phyloP scores from a whole-genome alignment of 2,888 invertebrate species.

The Eupithecia exiguata region DNA sequence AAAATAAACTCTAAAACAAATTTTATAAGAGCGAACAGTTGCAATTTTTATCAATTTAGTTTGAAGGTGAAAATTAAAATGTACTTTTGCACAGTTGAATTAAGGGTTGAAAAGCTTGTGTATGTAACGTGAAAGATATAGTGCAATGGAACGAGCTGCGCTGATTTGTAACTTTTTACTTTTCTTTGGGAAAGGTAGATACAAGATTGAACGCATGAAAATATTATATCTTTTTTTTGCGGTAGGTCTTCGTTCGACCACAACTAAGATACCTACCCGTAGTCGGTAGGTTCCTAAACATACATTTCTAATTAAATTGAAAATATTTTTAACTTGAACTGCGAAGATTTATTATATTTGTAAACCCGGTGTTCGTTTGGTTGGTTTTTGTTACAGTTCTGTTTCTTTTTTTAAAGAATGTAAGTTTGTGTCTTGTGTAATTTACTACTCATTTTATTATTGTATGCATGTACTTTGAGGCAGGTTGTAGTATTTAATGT shows the following conservation, averaged over 20 bases:
- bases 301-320: no score
- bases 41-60: neutral
- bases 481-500: no score
- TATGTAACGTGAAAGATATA: slow-evolving; percentile 36
- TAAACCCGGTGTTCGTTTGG: no score
- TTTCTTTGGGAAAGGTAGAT: slow-evolving; percentile 63
- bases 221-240: neutral
- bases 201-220: neutral
- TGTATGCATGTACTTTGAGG: no score
- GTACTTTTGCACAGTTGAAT: slow-evolving; percentile 8
- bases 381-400: no score
- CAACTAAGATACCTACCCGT: no score
- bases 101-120: slow-evolving; percentile 22
- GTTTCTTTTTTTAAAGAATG: no score
- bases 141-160: slow-evolving; percentile 57
- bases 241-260: neutral
- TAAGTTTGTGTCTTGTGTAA: no score
- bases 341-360: no score
- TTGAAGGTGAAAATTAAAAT: slow-evolving; percentile 1
- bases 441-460: no score
- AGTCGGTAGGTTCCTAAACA: no score
- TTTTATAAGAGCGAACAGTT: neutral
- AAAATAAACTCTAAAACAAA: neutral
- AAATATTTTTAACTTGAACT: no score
- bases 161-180: slow-evolving; percentile 59